Evolutionary conservation across 1,140 invertebrate species (phyloP).

Genomic region (Popillia japonica): DNA sequence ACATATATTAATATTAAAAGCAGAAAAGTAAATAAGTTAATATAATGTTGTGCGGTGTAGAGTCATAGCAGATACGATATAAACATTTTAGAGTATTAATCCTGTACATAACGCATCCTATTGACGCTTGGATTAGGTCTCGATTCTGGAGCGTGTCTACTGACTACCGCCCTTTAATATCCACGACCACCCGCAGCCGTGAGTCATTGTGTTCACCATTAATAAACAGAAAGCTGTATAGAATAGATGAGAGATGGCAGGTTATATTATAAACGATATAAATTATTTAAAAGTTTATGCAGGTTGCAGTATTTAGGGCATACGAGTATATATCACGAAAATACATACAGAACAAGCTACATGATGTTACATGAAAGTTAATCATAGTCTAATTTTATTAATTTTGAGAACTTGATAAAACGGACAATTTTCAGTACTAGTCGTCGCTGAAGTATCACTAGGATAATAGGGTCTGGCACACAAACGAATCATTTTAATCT

Average conservation of each 20-base stretch:
- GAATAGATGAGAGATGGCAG: neutral
- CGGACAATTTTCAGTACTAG: too few species aligned
- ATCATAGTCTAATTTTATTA: too few species aligned
- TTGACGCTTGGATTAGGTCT: slow-evolving; percentile 26
- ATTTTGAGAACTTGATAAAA: too few species aligned
- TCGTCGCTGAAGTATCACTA: too few species aligned
- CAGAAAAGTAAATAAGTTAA: slow-evolving; percentile 34
- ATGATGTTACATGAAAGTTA: too few species aligned
- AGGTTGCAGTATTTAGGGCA: too few species aligned
- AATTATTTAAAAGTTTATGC: neutral
- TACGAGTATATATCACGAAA: too few species aligned
- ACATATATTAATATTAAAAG: slow-evolving; percentile 30
- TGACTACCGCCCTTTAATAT: slow-evolving; percentile 33
- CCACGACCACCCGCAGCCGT: slow-evolving; percentile 21
- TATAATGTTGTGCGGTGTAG: slow-evolving; percentile 20
- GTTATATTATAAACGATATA: neutral
- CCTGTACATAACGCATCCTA: slow-evolving; percentile 28
- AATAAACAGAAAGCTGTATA: slow-evolving; percentile 10
- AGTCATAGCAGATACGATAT: slow-evolving; percentile 12
- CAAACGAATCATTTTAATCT: too few species aligned
- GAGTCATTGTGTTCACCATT: slow-evolving; percentile 27
- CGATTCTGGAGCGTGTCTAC: slow-evolving; percentile 13
- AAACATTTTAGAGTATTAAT: slow-evolving; percentile 33
- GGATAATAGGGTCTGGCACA: too few species aligned
- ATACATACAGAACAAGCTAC: too few species aligned